Evolutionary conservation across 64 coral and sea anemone species (phyloP).

Genomic region (Stylophora pistillata): DNA sequence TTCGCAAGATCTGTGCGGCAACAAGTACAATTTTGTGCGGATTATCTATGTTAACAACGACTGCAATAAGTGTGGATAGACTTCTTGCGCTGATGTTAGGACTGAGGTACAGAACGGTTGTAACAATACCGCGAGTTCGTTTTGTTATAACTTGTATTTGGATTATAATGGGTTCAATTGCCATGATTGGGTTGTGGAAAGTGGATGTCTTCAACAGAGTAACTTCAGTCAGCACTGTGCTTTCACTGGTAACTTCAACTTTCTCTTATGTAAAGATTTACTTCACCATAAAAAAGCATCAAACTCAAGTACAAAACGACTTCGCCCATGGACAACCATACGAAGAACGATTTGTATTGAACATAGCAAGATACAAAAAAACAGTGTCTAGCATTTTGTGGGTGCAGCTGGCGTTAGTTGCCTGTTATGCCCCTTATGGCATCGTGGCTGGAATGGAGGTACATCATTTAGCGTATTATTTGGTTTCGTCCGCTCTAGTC

Average conservation of each 20-base stretch:
- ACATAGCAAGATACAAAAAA: constrained; percentile 23
- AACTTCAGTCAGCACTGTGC: background rate
- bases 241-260: background rate
- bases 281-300: background rate
- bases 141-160: background rate
- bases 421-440: background rate
- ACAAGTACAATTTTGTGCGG: background rate
- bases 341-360: background rate
- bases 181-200: background rate
- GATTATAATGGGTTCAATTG: background rate
- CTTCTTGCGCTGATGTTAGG: constrained; percentile 1
- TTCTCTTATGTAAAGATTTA: background rate
- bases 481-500: background rate
- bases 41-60: background rate
- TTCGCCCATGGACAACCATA: background rate
- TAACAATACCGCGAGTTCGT: background rate
- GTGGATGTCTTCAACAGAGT: background rate
- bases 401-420: background rate
- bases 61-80: constrained; percentile 21
- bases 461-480: background rate
- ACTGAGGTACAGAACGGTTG: constrained; percentile 11
- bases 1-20: background rate
- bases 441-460: background rate
- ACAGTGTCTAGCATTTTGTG: background rate
- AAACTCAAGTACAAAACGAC: background rate